Base-by-base conservation (phyloP, 2,113 vertebrate genomes). In the Corythaixoides concolor region DNA sequence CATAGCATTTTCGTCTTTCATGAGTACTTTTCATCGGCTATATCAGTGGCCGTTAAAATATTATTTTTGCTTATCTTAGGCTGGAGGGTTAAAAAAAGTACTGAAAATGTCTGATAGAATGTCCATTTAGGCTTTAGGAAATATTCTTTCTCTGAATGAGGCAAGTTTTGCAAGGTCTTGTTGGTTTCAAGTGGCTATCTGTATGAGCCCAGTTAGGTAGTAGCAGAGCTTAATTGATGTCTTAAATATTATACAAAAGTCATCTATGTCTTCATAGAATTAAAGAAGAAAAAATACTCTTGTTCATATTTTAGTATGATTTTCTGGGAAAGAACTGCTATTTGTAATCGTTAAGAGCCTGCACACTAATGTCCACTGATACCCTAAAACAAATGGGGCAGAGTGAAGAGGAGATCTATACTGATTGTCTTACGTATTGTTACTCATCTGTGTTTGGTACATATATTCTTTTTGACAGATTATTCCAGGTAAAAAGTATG, bases 401-500 rank as follows among this genome's bases (percentile, higher is more conserved):
- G 16, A 67, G 9, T 26, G 35, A 80, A 68, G 76, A 53, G 13
- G 24, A 69, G 5, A 18, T 78, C 9, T 80, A 0, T 72, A 16
- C 28, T 64, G 26, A 30, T 60, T 56, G 15, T 53, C 26, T 77
- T 39, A 39, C 9, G 6, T 62, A 28, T 67, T 82, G 78, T 81
- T 50, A 49, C 68, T 66, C 43, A 33, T 50, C 28, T 53, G 9
- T 49, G 21, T 82, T 89, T 74, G 63, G 3, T 92, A 24, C 13
- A 18, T 77, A 4, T 64, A 19, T 95, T 81, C 14, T 53, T 85
- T 79, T 55, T 91, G 41, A 56, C 95, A 99, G 99, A 98, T 99
- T 59, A 99, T 99, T 98, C 99, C 99, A 74, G 99, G 99, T 69
- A 99, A 99, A 98, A 99, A 99, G 93, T 99, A 99, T 35, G 99